phyloP scores from a whole-genome alignment of 2,797 vertebrate genomes.

The Tenualosa thibaudeaui region DNA sequence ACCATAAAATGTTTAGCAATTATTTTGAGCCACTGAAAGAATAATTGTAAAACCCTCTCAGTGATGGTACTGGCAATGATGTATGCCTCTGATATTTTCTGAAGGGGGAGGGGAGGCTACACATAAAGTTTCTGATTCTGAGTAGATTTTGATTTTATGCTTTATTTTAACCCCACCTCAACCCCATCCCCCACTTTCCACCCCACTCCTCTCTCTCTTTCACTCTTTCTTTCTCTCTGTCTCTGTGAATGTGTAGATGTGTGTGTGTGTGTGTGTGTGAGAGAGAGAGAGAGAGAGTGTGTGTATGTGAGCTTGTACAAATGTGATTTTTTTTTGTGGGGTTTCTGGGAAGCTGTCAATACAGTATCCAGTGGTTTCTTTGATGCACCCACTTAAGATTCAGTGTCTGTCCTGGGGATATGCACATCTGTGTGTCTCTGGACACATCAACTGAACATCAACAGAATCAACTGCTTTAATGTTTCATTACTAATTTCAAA shows the following conservation, averaged over 20 bases:
- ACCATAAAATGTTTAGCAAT: neutral
- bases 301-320: neutral
- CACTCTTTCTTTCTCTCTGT: too few relatives aligned
- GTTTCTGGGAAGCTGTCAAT: neutral
- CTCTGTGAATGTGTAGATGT: neutral
- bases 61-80: too few relatives aligned
- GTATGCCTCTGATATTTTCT: neutral
- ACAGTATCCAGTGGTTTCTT: neutral
- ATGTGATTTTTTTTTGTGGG: neutral
- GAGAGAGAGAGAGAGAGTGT: neutral
- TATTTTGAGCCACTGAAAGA: neutral
- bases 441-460: conserved; percentile 6
- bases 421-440: conserved; percentile 7
- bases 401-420: conserved; percentile 9
- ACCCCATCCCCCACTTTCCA: too few relatives aligned
- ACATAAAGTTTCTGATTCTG: too few relatives aligned
- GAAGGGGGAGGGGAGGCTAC: neutral
- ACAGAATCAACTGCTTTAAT: conserved; percentile 3
- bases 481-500: conserved; percentile 7
- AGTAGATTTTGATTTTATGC: neutral
- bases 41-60: neutral
- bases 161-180: too few relatives aligned
- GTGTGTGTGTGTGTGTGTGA: neutral
- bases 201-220: too few relatives aligned
- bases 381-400: conserved; percentile 6